These are phyloP conservation scores for Hyposmocoma kahamanoa DNA, from an alignment of 1,140 invertebrate genomes.

Conservation along the genomic window DNA sequence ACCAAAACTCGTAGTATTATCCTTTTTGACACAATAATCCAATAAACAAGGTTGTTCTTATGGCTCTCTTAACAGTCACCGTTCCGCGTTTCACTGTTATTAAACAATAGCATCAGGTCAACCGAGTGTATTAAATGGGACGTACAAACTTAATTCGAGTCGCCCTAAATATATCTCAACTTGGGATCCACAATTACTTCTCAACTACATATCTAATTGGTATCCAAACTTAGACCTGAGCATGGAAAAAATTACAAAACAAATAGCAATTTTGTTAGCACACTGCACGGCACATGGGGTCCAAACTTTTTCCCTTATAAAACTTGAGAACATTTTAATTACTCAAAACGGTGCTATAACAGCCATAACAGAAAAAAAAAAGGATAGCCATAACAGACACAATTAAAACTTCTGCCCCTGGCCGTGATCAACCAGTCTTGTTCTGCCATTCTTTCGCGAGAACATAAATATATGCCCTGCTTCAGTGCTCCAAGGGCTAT, in stretches of 20 bases:
- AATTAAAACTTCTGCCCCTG: conserved; percentile 4
- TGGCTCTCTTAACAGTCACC: conserved; percentile 3
- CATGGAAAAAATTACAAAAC: conserved; percentile 4
- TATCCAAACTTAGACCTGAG: background rate
- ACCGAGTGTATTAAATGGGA: background rate
- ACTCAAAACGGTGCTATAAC: background rate
- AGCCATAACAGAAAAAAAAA: conserved; percentile 1
- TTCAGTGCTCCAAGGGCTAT: background rate
- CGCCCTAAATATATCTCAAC: background rate
- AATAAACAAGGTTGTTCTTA: background rate
- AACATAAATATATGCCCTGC: conserved; percentile 1
- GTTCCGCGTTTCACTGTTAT: background rate
- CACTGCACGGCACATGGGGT: background rate
- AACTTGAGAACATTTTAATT: conserved; percentile 1
- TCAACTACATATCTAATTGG: background rate
- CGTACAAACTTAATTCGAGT: background rate
- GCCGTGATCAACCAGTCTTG: conserved; percentile 1
- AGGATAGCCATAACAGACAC: conserved; percentile 2
- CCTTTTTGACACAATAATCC: background rate
- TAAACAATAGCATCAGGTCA: background rate
- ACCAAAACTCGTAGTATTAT: background rate
- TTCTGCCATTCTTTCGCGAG: background rate
- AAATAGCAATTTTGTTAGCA: conserved; percentile 3
- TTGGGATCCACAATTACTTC: background rate
- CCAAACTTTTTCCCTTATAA: conserved; percentile 4